phyloP scores from a whole-genome alignment of 2,888 invertebrate species.

The Agrotis clavis region DNA sequence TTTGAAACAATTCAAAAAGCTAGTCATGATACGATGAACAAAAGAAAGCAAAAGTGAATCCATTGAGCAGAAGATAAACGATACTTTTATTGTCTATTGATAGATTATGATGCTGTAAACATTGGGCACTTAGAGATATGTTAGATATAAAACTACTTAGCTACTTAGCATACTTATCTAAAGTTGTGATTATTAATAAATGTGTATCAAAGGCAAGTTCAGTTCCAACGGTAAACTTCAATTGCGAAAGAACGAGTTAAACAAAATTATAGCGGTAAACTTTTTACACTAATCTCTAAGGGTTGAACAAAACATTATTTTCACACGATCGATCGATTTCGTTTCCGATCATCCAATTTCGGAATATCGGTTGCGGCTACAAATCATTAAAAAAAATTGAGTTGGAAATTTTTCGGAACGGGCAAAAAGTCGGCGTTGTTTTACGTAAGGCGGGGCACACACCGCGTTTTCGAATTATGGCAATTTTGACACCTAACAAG shows the following conservation, averaged over 20 bases:
- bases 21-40: conserved; percentile 73
- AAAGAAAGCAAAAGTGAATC: conserved; percentile 69
- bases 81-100: conserved; percentile 56
- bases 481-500: conserved; percentile 91
- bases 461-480: conserved; percentile 86
- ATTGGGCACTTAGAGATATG: conserved; percentile 55
- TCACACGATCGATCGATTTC: conserved; percentile 85
- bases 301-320: conserved; percentile 79
- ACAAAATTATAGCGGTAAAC: conserved; percentile 49
- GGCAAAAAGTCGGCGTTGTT: conserved; percentile 88
- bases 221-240: not conserved
- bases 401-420: conserved; percentile 80
- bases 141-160: conserved; percentile 61
- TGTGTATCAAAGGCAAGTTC: conserved; percentile 19
- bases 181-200: conserved; percentile 35
- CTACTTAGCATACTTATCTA: conserved; percentile 53
- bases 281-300: conserved; percentile 64
- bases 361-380: conserved; percentile 87
- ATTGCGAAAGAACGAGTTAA: conserved; percentile 28
- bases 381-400: conserved; percentile 89
- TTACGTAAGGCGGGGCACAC: conserved; percentile 85
- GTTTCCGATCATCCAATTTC: conserved; percentile 88
- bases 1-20: conserved; percentile 72
- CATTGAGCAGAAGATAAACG: conserved; percentile 58
- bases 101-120: conserved; percentile 59